Evolutionary conservation across 1,140 invertebrate species (phyloP).

Genomic region (Cryptotermes secundus): DNA sequence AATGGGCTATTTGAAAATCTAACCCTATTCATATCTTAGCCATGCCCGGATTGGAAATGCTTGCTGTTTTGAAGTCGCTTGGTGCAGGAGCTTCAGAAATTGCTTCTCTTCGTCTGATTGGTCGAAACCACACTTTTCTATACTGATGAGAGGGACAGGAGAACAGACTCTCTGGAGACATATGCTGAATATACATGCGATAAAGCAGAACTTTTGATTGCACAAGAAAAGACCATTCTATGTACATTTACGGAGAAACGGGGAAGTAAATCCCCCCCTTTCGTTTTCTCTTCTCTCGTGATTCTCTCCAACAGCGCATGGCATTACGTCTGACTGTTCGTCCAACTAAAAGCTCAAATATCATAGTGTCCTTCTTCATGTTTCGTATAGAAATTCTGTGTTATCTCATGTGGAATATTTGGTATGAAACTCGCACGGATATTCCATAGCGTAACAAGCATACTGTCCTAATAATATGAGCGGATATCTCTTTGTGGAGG

Average conservation of each 20-base stretch:
- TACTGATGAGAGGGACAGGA: background rate
- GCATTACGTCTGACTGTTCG: background rate
- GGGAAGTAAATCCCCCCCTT: background rate
- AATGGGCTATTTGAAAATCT: background rate
- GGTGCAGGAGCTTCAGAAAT: background rate
- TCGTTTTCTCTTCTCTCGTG: background rate
- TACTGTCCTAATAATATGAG: background rate
- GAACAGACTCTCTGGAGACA: background rate
- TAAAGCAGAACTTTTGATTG: background rate
- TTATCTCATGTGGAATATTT: background rate
- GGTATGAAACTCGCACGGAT: background rate
- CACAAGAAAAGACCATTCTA: background rate
- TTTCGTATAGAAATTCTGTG: background rate
- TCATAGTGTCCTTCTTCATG: background rate
- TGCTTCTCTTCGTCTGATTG: background rate
- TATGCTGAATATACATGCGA: constrained; percentile 11
- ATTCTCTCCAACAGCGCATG: background rate
- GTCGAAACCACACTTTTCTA: background rate
- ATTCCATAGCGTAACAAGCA: background rate
- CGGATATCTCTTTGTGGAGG: background rate
- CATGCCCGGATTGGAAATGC: background rate
- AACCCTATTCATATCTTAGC: background rate
- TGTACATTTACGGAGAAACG: background rate
- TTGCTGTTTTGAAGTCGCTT: background rate
- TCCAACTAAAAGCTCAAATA: background rate